phyloP scores from a whole-genome alignment of 2,888 invertebrate genomes.

The Hydropsyche betteni region DNA sequence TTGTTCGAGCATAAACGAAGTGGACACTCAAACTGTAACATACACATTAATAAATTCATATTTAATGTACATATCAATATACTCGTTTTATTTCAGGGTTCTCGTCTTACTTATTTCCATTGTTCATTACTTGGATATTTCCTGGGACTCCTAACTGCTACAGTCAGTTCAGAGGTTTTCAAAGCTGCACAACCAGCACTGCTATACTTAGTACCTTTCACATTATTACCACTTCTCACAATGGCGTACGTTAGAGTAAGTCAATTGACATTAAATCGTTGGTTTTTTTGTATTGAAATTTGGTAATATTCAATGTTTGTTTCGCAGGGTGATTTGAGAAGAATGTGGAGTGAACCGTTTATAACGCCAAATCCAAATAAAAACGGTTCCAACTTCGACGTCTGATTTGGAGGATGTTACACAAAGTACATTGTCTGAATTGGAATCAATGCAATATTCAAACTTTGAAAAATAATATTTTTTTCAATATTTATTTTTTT shows the following conservation, averaged over 20 bases:
- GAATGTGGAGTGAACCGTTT: constrained; percentile 99
- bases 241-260: constrained; percentile 97
- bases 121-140: constrained; percentile 98
- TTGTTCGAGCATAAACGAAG: too few species aligned
- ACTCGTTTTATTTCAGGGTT: constrained; percentile 59
- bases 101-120: constrained; percentile 93
- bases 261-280: background rate
- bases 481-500: constrained; percentile 16
- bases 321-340: constrained; percentile 88
- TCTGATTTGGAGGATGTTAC: constrained; percentile 57
- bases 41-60: background rate
- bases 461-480: constrained; percentile 10
- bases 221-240: constrained; percentile 92
- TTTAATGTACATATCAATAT: background rate
- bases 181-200: constrained; percentile 98
- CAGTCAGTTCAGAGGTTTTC: constrained; percentile 97
- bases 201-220: constrained; percentile 96
- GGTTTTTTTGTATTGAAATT: constrained; percentile 6
- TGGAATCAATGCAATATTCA: constrained; percentile 11
- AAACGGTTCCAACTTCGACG: constrained; percentile 63
- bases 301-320: constrained; percentile 42
- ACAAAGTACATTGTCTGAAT: constrained; percentile 7
- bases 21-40: too few species aligned
- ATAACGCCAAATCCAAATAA: constrained; percentile 83
- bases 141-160: constrained; percentile 94